These are phyloP conservation scores for Dicycla oo DNA, from an alignment of 2,888 invertebrate species.

Conservation along the genomic window DNA sequence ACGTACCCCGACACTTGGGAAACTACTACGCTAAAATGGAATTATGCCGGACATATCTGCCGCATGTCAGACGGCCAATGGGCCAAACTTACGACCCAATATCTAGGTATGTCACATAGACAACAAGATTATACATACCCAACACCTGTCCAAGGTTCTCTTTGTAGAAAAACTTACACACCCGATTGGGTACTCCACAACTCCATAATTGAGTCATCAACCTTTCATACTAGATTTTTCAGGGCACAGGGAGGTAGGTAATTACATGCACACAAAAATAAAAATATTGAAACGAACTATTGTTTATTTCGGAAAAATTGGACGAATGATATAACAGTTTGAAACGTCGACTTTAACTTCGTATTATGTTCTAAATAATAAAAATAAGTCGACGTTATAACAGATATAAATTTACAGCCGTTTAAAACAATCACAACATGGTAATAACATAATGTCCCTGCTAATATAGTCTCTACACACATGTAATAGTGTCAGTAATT, in stretches of 20 bases:
- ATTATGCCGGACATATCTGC: no score
- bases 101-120: no score
- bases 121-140: no score
- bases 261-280: background rate
- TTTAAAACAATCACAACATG: conserved; percentile 44
- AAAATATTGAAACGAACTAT: conserved; percentile 23
- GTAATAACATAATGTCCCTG: conserved; percentile 20
- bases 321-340: conserved; percentile 34
- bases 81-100: no score
- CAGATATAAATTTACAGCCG: conserved; percentile 47
- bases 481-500: conserved; percentile 32
- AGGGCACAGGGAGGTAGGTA: background rate
- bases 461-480: conserved; percentile 30
- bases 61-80: no score
- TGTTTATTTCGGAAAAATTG: conserved; percentile 56
- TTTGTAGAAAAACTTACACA: no score
- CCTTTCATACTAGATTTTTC: background rate
- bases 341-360: conserved; percentile 35
- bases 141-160: no score
- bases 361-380: conserved; percentile 58
- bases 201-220: no score
- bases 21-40: no score
- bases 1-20: no score
- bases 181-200: no score
- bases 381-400: conserved; percentile 43